Base-by-base conservation (phyloP, 1,140 invertebrate genomes). In the Drosophila pruinosa region DNA sequence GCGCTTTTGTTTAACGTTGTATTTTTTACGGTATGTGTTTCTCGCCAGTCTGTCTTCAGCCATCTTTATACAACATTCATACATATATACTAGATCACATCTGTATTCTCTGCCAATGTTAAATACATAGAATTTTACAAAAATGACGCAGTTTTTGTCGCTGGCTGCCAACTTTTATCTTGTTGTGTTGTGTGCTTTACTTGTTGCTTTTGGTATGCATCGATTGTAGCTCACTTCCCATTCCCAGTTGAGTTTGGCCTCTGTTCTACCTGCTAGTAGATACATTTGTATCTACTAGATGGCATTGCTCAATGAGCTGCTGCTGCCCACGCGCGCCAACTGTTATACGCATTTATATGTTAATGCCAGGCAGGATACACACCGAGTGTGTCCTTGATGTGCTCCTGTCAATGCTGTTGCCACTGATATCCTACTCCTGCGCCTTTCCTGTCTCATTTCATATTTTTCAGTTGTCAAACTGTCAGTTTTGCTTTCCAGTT, bases 261-360 rank as follows among this genome's bases (percentile, higher is more conserved):
- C 54, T 38, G 38, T 45, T 70, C 38, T 78, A 75, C 61, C 80
- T 80, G 81, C 48, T 64, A 72, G 79, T 64, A 72, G 79, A 59
- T 78, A 78, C 53, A 71, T 63, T 74, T 65, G 48, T 72, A 64
- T 57, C 72, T 62, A 31, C 28, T 43, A 70, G 45, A 31, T 58
- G 72, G 41, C 67, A 72, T 63, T 52, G 52, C 47, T 34, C 70
- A 54, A 53, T 56, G 21, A 56, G 53, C 19, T 50, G 45, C 14
- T 41, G 34, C 61, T 73, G 63, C 48, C 62, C 69, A 69, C 38
- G 50, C 54, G 56, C 53, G 59, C 10, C 58, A 61, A 68, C 34
- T 83, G 81, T 61, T 86, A 71, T 85, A 77, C 81, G 59, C 74
- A 85, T 85, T 80, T 86, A 81, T 86, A 85, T 85, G 81, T 62